Base-by-base conservation (phyloP, 2,797 vertebrate species). In the Sternotherus odoratus region DNA sequence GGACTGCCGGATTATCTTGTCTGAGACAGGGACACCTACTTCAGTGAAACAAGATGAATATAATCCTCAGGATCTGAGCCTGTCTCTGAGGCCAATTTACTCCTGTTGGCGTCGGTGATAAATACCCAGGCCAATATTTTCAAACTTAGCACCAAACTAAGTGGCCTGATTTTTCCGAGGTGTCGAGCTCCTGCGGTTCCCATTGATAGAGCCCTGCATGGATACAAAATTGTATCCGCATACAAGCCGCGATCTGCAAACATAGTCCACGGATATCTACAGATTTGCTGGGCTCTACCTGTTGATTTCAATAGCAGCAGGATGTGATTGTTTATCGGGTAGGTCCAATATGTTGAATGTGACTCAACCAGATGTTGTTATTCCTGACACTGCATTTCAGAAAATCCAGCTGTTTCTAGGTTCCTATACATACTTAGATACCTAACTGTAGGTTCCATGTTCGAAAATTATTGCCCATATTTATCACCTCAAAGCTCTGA, bases 371-470 rank as follows among this genome's bases (percentile, higher is more conserved):
- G 4, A 8, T 4, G 2, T 66, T 3, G 2, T 66, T 3, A 2
- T 48, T 89, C 36, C 79, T 82, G 12, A 28, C 0, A 0, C 30
- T 82, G 39, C 1, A 0, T 16, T 2, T 74, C 30, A 92, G 77
- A 83, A 89, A 88, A 91, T 53, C 48, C 17, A 87, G 90, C 28
- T 50, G 4, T 3, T 53, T 74, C 17, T 56, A 2, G 0, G 0
- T 82, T 1, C 82, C 87, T n/a, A 33, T 81, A 48, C 63, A 26
- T 57, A 50, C 81, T 77, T 75, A 11, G 21, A 30, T 77, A 7
- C 1, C 2, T 49, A 0, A 79, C 15, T 28, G 50, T 54, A 54
- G 66, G 48, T 51, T 9, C 1, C 43, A 6, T 24, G 12, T 12
- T 0, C 1, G 3, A 91, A 11, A 0, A 0, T 46, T 39, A 5